Conservation (phyloP, 2,888 invertebrate species). For the Tanypteryx hageni region DNA sequence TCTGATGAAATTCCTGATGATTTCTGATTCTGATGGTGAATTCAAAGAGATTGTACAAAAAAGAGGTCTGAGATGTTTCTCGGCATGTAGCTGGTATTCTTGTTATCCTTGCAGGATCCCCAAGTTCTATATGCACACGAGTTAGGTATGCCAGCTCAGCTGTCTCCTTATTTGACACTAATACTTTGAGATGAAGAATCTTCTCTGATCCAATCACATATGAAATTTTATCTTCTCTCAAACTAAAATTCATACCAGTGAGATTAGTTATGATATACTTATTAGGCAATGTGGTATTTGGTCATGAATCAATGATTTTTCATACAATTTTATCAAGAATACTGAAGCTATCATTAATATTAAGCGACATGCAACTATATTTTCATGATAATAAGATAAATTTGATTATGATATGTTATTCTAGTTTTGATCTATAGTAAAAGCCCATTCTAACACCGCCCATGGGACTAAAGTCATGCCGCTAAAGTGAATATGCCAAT, state of each 20-base stretch:
- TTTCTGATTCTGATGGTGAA: background rate
- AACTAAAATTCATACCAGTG: background rate
- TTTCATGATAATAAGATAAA: too few relatives aligned
- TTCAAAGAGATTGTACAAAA: background rate
- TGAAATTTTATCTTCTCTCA: background rate
- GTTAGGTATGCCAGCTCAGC: slow-evolving; percentile 73
- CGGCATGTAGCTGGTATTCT: slow-evolving; percentile 70
- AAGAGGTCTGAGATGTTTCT: slow-evolving; percentile 61
- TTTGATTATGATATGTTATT: too few relatives aligned
- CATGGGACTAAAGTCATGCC: too few relatives aligned
- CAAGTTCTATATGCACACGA: slow-evolving; percentile 70
- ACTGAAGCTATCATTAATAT: too few relatives aligned
- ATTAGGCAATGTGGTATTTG: too few relatives aligned
- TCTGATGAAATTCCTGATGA: background rate
- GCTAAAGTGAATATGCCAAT: too few relatives aligned
- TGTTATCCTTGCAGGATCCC: slow-evolving; percentile 69
- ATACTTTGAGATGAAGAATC: slow-evolving; percentile 71
- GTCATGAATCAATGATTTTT: too few relatives aligned
- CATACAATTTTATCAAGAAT: too few relatives aligned
- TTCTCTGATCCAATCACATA: slow-evolving; percentile 71
- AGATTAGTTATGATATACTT: too few relatives aligned
- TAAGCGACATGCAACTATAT: too few relatives aligned
- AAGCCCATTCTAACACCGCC: too few relatives aligned
- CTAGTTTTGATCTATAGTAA: too few relatives aligned
- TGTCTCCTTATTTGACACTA: slow-evolving; percentile 70